Conservation (phyloP, 2,797 vertebrate genomes). For the Premnoplex brunnescens region DNA sequence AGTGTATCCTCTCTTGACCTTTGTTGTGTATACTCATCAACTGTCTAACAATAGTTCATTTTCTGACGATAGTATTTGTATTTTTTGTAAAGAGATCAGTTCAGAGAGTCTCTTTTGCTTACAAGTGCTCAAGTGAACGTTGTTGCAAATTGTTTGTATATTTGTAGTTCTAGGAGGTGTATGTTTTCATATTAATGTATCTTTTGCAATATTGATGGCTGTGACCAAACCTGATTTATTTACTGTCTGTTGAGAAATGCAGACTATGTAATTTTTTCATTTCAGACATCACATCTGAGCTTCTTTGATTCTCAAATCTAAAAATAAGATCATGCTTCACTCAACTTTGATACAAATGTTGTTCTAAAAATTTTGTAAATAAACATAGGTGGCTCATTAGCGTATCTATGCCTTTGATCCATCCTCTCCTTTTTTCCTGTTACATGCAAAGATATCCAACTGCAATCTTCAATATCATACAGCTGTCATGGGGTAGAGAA, state of each 20-base stretch:
- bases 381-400: neutral
- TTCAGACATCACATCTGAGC: neutral
- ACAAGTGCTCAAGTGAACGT: neutral
- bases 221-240: neutral
- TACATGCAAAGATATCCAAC: neutral
- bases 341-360: neutral
- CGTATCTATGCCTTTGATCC: neutral
- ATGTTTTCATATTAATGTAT: neutral
- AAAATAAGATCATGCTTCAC: neutral
- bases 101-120: neutral
- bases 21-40: neutral
- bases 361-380: neutral
- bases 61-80: neutral
- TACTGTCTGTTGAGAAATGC: neutral
- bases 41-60: neutral
- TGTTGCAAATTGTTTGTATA: neutral
- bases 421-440: neutral
- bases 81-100: neutral
- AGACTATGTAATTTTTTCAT: neutral
- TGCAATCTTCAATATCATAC: neutral
- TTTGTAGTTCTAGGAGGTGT: neutral
- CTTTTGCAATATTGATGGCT: neutral
- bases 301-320: neutral
- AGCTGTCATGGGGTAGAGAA: neutral
- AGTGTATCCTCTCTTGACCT: neutral